phyloP scores from a whole-genome alignment of 2,797 vertebrate species.

The Leptoclinus maculatus region DNA sequence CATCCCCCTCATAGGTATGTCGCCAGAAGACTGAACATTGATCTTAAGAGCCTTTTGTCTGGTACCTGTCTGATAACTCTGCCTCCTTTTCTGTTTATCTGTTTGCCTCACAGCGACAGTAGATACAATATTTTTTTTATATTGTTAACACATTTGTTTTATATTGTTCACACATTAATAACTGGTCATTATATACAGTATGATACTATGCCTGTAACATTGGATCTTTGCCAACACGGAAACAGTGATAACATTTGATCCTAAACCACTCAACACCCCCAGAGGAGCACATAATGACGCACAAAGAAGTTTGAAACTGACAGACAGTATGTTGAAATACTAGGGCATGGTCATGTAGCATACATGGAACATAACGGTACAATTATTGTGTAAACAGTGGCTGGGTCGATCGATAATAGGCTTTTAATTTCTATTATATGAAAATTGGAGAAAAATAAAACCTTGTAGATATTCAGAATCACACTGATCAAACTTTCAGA shows the following conservation, averaged over 20 bases:
- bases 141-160: neutral
- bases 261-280: constrained; percentile 50
- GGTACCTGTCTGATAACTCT: constrained; percentile 12
- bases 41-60: constrained; percentile 7
- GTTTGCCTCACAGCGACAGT: neutral
- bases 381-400: neutral
- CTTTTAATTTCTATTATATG: neutral
- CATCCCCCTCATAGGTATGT: constrained; percentile 13
- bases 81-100: neutral
- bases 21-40: neutral
- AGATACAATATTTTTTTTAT: neutral
- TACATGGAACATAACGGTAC: constrained; percentile 41
- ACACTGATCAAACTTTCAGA: neutral
- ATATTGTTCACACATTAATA: neutral
- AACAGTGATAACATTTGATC: constrained; percentile 42
- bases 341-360: constrained; percentile 21
- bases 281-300: constrained; percentile 63
- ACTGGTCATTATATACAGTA: neutral
- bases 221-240: constrained; percentile 16
- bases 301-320: constrained; percentile 42
- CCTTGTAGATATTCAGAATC: neutral
- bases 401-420: neutral
- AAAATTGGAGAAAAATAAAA: neutral
- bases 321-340: constrained; percentile 43
- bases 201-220: neutral